Conservation (phyloP, 2,113 vertebrate genomes). For the Synodontis membranacea region DNA sequence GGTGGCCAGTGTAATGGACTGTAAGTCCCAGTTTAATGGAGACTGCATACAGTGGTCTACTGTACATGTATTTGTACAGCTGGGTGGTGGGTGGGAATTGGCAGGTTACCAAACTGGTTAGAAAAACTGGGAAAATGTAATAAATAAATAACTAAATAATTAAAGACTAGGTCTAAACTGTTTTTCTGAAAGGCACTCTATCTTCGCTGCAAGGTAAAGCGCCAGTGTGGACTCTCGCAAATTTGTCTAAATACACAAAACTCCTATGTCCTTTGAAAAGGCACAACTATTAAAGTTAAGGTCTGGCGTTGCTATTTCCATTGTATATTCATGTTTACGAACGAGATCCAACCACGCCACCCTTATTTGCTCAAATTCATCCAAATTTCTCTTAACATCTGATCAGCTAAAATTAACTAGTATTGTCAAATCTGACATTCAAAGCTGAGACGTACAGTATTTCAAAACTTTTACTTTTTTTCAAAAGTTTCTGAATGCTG, state of each 20-base stretch:
- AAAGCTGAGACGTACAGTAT: not conserved
- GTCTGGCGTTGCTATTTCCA: not conserved
- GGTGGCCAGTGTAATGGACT: not conserved
- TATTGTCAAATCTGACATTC: no score
- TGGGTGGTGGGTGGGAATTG: not conserved
- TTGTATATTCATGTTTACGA: not conserved
- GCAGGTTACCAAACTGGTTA: not conserved
- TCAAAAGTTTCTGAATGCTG: not conserved
- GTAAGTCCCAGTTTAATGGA: not conserved
- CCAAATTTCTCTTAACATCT: not conserved
- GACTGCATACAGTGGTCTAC: not conserved
- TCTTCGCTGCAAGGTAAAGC: not conserved
- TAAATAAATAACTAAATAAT: not conserved
- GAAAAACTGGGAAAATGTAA: not conserved
- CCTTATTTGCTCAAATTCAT: not conserved
- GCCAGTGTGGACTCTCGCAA: not conserved
- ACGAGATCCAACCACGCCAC: not conserved
- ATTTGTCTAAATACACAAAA: not conserved
- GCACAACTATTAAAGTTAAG: not conserved
- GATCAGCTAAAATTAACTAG: not conserved
- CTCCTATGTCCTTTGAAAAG: not conserved
- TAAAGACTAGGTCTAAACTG: not conserved
- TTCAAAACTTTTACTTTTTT: not conserved
- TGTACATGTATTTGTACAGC: not conserved
- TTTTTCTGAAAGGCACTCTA: not conserved